These are phyloP conservation scores for Hemibagrus wyckioides DNA, from an alignment of 2,113 vertebrate genomes.

Conservation along the genomic window DNA sequence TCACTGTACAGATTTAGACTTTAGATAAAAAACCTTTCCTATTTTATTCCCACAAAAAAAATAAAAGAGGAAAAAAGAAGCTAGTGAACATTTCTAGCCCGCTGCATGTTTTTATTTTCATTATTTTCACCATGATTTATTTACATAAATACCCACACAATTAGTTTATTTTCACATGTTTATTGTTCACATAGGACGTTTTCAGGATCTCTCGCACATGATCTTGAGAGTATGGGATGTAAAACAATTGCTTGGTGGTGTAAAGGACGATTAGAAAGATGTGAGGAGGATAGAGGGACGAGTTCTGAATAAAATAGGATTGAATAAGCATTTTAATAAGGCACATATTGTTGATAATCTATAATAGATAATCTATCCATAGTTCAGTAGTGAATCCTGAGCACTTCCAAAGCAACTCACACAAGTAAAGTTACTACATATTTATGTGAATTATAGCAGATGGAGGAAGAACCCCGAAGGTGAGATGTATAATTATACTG, in stretches of 20 bases:
- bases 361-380: not conserved
- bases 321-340: not conserved
- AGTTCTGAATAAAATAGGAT: not conserved
- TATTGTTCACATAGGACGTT: not conserved
- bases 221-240: not conserved
- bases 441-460: not conserved
- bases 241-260: not conserved
- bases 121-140: not conserved
- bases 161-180: not conserved
- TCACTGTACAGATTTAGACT: slow-evolving; percentile 18
- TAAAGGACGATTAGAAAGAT: not conserved
- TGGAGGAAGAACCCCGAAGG: not conserved
- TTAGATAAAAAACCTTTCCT: not conserved
- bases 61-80: not conserved
- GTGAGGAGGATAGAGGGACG: not conserved
- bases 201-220: not conserved
- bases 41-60: not conserved
- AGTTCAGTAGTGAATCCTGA: not conserved
- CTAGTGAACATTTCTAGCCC: not conserved
- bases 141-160: no score
- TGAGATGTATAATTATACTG: not conserved
- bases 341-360: not conserved
- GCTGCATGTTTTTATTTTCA: not conserved
- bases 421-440: not conserved
- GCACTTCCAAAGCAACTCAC: not conserved